Percentiles rank a stretch among this genome's conserved stretches.
phyloP scores from a whole-genome alignment of 2,888 invertebrate genomes.

The Drosophila cognata region DNA sequence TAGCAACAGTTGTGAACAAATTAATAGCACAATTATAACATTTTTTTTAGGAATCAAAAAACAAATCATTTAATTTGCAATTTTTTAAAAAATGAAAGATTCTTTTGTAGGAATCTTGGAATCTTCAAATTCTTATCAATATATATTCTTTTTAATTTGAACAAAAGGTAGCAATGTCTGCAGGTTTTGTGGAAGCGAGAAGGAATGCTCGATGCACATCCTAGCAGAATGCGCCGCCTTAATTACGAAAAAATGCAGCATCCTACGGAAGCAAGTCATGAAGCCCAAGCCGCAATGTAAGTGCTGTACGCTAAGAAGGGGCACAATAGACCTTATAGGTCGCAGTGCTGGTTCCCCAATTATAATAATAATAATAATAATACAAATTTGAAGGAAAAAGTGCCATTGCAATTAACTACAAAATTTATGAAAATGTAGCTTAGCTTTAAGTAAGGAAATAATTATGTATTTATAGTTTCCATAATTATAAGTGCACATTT shows the following conservation, averaged over 20 bases:
- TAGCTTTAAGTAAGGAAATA: neutral
- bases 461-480: neutral
- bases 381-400: neutral
- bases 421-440: neutral
- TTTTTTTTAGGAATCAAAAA: neutral
- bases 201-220: no score
- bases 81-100: no score
- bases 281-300: no score
- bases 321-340: no score
- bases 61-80: neutral
- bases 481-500: neutral
- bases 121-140: neutral
- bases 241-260: no score
- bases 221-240: no score
- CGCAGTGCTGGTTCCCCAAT: no score
- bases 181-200: no score
- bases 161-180: no score
- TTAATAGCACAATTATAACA: neutral
- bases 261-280: no score
- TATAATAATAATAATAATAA: no score
- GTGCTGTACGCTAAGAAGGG: no score
- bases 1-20: neutral
- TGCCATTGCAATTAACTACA: neutral
- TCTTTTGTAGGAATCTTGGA: neutral
- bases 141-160: neutral